A percentile compares a stretch with the other conserved stretches of the same genome.
These are phyloP conservation scores for Actenoides lindsayi DNA, from an alignment of 2,113 vertebrate genomes.

Conservation along the genomic window DNA sequence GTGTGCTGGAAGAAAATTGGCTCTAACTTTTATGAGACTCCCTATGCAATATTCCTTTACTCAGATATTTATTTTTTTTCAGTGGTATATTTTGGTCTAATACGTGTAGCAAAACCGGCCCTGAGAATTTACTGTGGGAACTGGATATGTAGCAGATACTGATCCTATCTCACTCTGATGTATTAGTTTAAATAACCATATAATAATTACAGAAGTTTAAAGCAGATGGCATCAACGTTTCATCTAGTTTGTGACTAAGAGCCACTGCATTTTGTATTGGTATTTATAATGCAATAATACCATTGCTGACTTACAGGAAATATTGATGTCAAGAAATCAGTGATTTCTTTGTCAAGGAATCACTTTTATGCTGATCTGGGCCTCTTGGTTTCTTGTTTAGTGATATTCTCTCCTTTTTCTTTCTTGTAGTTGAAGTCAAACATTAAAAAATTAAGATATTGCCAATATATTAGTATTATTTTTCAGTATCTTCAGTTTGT, in stretches of 20 bases:
- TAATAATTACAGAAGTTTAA: neutral
- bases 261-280: neutral
- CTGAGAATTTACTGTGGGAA: neutral
- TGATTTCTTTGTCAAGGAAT: neutral
- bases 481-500: conserved; percentile 36
- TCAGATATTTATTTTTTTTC: neutral
- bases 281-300: neutral
- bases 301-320: neutral
- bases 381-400: neutral
- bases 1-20: neutral
- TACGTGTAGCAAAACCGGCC: neutral
- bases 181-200: conserved; percentile 1
- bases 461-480: conserved; percentile 1
- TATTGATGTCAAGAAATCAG: neutral
- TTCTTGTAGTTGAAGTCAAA: neutral
- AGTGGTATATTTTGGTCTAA: neutral
- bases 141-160: neutral
- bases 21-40: neutral
- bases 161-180: neutral
- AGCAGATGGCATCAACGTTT: neutral
- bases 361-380: neutral
- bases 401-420: neutral
- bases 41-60: neutral
- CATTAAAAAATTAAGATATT: neutral
- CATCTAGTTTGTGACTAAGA: neutral